A percentile compares a stretch with the other conserved stretches of the same genome.
Conservation (phyloP, 35 echinoderm and acorn worm genomes). For the Heliocidaris tuberculata region DNA sequence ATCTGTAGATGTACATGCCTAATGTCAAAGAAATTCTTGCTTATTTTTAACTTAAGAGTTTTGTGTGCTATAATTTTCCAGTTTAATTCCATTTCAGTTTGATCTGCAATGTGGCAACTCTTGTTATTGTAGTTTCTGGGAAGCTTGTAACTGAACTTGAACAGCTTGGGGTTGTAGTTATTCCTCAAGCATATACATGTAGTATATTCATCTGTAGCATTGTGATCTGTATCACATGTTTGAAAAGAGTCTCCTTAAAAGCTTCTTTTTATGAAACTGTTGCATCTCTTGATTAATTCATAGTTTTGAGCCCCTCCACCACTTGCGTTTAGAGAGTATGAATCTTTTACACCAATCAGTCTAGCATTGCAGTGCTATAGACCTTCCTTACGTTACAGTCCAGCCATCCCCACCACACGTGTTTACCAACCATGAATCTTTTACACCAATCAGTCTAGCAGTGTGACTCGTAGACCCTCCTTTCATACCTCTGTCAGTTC, state of each 20-base stretch:
- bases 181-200: too few species aligned
- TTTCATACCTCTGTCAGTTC: constrained; percentile 39
- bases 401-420: background rate
- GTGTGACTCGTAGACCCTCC: constrained; percentile 23
- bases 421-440: background rate
- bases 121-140: too few species aligned
- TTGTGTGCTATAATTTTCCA: too few species aligned
- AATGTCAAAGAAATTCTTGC: too few species aligned
- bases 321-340: background rate
- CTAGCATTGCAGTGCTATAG: background rate
- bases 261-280: background rate
- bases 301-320: background rate
- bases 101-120: too few species aligned
- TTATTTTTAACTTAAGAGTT: too few species aligned
- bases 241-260: background rate
- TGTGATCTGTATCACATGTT: background rate
- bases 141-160: too few species aligned
- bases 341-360: background rate
- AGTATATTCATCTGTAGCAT: too few species aligned
- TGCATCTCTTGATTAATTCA: background rate
- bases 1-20: too few species aligned
- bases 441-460: background rate
- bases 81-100: too few species aligned
- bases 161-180: too few species aligned
- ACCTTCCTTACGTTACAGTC: background rate